Conservation (phyloP, 2,888 invertebrate genomes). For the Silvanus unidentatus region DNA sequence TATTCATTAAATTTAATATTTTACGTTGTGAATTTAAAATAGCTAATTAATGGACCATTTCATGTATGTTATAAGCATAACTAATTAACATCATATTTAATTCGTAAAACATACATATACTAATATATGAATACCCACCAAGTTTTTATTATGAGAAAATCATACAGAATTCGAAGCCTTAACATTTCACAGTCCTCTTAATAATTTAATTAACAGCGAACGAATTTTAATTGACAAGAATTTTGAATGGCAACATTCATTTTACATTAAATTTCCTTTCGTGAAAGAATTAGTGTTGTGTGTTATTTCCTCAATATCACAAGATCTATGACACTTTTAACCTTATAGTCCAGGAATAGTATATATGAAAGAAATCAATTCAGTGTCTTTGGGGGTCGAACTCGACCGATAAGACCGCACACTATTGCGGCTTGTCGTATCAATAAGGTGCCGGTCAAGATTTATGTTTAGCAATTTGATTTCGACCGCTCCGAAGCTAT, state of each 20-base stretch:
- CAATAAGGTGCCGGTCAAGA: constrained; percentile 40
- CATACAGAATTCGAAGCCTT: too few relatives aligned
- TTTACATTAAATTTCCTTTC: too few relatives aligned
- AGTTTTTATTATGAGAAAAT: too few relatives aligned
- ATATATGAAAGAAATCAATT: constrained; percentile 1
- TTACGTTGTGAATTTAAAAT: constrained; percentile 3
- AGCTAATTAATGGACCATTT: constrained; percentile 1
- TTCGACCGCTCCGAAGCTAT: constrained; percentile 31
- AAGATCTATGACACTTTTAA: neutral
- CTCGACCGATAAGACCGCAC: constrained; percentile 19
- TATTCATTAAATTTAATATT: constrained; percentile 1
- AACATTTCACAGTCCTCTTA: too few relatives aligned
- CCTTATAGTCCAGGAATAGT: neutral
- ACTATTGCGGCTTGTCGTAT: constrained; percentile 38
- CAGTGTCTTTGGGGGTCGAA: constrained; percentile 2
- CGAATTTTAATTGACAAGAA: too few relatives aligned
- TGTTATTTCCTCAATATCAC: too few relatives aligned
- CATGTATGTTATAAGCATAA: neutral
- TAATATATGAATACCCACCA: too few relatives aligned
- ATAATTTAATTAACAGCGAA: too few relatives aligned
- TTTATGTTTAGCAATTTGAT: constrained; percentile 41
- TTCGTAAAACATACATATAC: too few relatives aligned
- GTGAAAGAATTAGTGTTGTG: too few relatives aligned
- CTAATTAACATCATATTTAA: neutral
- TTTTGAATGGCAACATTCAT: too few relatives aligned